These are phyloP conservation scores for Struthio camelus DNA, from an alignment of 2,113 vertebrate genomes.

Conservation along the genomic window DNA sequence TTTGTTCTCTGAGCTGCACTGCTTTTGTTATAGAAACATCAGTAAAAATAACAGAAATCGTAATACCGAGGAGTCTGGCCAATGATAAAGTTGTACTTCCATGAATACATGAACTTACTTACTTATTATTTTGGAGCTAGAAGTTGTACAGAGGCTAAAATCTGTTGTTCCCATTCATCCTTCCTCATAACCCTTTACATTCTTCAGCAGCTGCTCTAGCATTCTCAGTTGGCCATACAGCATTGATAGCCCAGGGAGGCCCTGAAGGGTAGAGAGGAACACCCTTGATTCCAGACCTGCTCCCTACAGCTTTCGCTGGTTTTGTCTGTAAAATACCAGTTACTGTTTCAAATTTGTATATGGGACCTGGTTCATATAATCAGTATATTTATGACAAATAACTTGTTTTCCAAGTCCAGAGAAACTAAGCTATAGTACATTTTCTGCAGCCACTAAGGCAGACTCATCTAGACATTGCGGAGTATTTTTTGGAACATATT, in stretches of 20 bases:
- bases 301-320: not conserved
- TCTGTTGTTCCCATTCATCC: not conserved
- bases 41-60: not conserved
- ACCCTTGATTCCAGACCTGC: accelerated
- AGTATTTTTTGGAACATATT: not conserved
- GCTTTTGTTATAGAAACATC: not conserved
- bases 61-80: not conserved
- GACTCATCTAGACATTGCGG: not conserved
- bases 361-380: not conserved
- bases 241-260: not conserved
- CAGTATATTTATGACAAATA: not conserved
- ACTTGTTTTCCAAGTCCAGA: not conserved
- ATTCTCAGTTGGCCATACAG: not conserved
- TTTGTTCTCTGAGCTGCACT: not conserved
- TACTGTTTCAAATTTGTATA: not conserved
- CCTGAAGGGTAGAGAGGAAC: not conserved
- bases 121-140: not conserved
- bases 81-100: not conserved
- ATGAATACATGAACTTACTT: not conserved
- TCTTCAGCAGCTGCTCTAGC: not conserved
- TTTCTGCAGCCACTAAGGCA: not conserved
- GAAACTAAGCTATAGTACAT: not conserved
- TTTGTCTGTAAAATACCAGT: not conserved
- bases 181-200: not conserved
- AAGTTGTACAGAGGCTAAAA: not conserved